phyloP scores from a whole-genome alignment of 2,888 invertebrate genomes.

The Eupithecia pulchellata region DNA sequence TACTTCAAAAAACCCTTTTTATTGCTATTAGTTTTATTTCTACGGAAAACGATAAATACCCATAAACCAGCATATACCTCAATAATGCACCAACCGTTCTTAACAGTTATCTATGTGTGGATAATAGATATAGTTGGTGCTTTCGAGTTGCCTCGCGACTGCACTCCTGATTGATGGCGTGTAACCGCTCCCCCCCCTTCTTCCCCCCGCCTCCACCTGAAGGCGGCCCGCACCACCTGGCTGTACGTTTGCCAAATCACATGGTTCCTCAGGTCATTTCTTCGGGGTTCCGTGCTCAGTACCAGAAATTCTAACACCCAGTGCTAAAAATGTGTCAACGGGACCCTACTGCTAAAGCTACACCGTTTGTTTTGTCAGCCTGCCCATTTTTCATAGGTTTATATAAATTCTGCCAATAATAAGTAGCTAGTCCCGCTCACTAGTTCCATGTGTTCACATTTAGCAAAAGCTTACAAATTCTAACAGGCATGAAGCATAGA shows the following conservation, averaged over 20 bases:
- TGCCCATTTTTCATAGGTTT: neutral
- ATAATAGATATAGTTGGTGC: conserved; percentile 27
- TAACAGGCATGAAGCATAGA: too few relatives aligned
- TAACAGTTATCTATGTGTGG: neutral
- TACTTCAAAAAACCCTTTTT: too few relatives aligned
- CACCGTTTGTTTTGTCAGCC: neutral
- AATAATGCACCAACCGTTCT: neutral
- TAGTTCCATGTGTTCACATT: too few relatives aligned
- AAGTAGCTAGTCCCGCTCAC: too few relatives aligned
- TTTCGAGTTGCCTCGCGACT: conserved; percentile 36
- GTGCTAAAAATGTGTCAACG: neutral
- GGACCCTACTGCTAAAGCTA: neutral
- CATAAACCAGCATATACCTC: neutral
- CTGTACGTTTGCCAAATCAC: neutral
- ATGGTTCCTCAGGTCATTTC: too few relatives aligned
- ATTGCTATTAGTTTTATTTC: too few relatives aligned
- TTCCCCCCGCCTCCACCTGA: conserved; percentile 36
- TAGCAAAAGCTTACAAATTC: too few relatives aligned
- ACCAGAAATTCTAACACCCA: too few relatives aligned
- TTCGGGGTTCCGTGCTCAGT: neutral
- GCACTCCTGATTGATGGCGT: conserved; percentile 61
- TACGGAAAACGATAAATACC: neutral
- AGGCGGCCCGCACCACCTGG: neutral
- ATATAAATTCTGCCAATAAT: neutral
- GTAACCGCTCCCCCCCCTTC: conserved; percentile 43